Conservation (phyloP, 1,140 invertebrate genomes). For the Zaprionus capensis region DNA sequence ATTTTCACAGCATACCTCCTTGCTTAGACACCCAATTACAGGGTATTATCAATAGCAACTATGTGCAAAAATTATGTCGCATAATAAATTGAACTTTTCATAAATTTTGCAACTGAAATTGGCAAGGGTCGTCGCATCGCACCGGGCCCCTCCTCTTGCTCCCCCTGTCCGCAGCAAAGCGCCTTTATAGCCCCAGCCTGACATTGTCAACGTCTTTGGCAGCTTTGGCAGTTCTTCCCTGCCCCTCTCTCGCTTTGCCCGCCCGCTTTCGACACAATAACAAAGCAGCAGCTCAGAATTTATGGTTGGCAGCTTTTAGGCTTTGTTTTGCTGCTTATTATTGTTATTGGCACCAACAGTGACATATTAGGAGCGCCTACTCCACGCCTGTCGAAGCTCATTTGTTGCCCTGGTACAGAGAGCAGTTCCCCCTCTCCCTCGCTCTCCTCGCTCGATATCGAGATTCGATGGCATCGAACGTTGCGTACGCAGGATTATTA, state of each 20-base stretch:
- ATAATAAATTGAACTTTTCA: constrained; percentile 82
- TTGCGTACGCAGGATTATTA: constrained; percentile 79
- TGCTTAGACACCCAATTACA: neutral
- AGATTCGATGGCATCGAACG: constrained; percentile 40
- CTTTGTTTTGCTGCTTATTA: constrained; percentile 83
- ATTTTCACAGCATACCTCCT: neutral
- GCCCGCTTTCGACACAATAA: constrained; percentile 24
- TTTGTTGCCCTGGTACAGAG: constrained; percentile 58
- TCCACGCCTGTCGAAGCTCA: constrained; percentile 66
- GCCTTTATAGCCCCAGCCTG: constrained; percentile 40
- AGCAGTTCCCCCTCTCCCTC: neutral
- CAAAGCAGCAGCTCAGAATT: constrained; percentile 63
- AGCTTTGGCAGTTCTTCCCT: constrained; percentile 22
- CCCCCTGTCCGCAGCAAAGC: neutral
- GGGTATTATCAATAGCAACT: constrained; percentile 46
- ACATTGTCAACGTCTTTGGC: constrained; percentile 75
- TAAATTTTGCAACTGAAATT: constrained; percentile 78
- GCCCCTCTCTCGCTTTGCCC: neutral
- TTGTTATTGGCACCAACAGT: constrained; percentile 82
- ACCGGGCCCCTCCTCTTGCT: neutral
- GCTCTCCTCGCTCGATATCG: constrained; percentile 20
- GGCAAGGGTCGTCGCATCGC: constrained; percentile 43
- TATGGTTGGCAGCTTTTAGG: constrained; percentile 81
- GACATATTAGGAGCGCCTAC: constrained; percentile 74
- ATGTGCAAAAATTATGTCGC: constrained; percentile 70